Base-by-base conservation (phyloP, 1,140 invertebrate genomes). In the Aricia agestis region DNA sequence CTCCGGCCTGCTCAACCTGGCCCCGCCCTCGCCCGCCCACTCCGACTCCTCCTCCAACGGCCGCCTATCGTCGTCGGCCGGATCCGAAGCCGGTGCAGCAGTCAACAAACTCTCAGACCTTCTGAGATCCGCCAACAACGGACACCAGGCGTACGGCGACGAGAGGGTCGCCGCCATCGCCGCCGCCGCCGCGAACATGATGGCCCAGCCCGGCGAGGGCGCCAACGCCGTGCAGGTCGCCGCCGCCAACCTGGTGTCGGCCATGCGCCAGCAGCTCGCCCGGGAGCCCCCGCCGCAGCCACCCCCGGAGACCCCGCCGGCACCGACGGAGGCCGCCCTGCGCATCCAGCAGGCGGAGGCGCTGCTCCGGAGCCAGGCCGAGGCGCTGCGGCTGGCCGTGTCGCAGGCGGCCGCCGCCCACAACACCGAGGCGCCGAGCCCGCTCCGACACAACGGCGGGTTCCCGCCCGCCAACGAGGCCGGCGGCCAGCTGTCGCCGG, bases 1-100 rank as follows among this genome's bases (percentile, higher is more conserved):
- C 41, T 92, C 94, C n/a, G 92, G 93, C 71, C 82, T 94, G 71
- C 80, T 95, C 76, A 91, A 92, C 87, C 74, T 93, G 73, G 91
- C 93, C 2, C 96, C 95, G 78, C 95, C 95, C 36, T 96, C 95
- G 25, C 96, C 96, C n/a, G 95, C 95, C 9, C 95, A 96, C 86
- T 97, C 96, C 42, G 96, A 97, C 84, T 96, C 95, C 78, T 96
- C 95, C 36, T 96, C 95, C 45, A 95, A 95, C 74, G 96, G 96
- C 63, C 94, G 95, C 57, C 93, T 95, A 66, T 93, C 96, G 11
- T 96, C 95, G 15, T 96, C 95, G 36, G 95, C 96, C 59, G 95
- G 95, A 65, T 96, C 95, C 61, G 96, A 97, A 92, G 93, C 93
- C 74, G 94, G 94, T 74, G 94, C 93, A 65, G 96, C 95, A 76